Evolutionary conservation across 1,140 invertebrate genomes (phyloP), one percentile per base, ranked within the genome.

Genomic region (Drosophila paulistorum): DNA sequence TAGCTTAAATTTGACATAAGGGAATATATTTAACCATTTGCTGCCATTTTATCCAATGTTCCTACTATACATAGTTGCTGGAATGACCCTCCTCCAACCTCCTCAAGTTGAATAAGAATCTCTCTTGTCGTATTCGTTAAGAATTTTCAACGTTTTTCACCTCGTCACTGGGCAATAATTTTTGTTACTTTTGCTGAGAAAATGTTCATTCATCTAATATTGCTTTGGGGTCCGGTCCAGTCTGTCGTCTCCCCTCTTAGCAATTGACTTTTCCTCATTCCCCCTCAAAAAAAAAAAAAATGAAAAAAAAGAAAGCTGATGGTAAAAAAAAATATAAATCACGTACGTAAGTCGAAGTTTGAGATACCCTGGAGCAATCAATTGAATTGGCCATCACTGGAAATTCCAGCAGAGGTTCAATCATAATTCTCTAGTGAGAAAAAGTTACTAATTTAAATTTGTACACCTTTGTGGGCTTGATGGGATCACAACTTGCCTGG

Each of bases 81-180:
- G 65, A 68, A 69, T 81, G 81, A 71, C 75, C 74, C 82, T 82
- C 45, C 20, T 23, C 20, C 20, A 51, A 23, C 20, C 20, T 23
- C 7, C 13, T 45, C 7, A 30, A 30, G 30, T 20, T 79, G 17
- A 86, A 83, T 79, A 72, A 77, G 35, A 77, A 77, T 83, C 87
- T 87, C 82, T 87, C 82, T 83, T 83, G 83, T 84, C 83, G 81
- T 75, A 80, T 63, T 77, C 72, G 71, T 65, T 71, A 65, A 71
- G 41, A 76, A 74, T 75, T 66, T 71, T 82, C 73, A 79, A 83
- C 82, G 45, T 51, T 51, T 51, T 51, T 89, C 84, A 89, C 68
- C 79, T 87, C 84, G 83, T 87, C 84, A 89, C 84, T 79, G 77
- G 83, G 84, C 83, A 89, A 87, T 89, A 89, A 87, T 89, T 87